Percentiles rank a stretch among this genome's conserved stretches.
These are phyloP conservation scores for Sebastes umbrosus DNA, from an alignment of 2,797 vertebrate genomes.

Conservation along the genomic window DNA sequence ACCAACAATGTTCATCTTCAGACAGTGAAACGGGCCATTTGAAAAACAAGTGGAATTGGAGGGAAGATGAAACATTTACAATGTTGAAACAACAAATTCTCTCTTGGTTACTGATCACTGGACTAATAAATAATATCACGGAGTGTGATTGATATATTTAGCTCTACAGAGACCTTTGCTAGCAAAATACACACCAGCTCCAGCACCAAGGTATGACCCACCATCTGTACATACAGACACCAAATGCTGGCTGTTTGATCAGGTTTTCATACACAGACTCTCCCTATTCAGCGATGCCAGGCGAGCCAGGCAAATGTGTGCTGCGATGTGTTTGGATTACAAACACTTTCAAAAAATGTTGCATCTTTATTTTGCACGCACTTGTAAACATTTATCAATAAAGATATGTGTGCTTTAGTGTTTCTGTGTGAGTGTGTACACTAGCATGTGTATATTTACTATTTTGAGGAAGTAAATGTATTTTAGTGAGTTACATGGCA, in stretches of 20 bases:
- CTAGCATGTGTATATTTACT: background rate
- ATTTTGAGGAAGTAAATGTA: background rate
- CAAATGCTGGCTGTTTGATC: background rate
- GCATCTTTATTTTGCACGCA: background rate
- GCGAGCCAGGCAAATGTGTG: background rate
- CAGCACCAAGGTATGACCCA: background rate
- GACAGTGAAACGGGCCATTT: constrained; percentile 8
- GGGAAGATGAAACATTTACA: constrained; percentile 31
- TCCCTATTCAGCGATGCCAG: background rate
- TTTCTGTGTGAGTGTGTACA: background rate
- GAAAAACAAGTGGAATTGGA: constrained; percentile 1
- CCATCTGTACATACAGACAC: constrained; percentile 3
- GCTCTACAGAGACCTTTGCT: background rate
- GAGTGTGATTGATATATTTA: constrained; percentile 3
- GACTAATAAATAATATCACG: background rate
- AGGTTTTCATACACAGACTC: background rate
- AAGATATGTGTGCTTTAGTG: background rate
- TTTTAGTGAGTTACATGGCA: background rate
- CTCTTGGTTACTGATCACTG: constrained; percentile 13
- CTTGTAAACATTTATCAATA: background rate
- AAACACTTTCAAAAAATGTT: background rate
- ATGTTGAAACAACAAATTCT: background rate
- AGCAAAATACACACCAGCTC: background rate
- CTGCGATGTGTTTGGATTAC: background rate
- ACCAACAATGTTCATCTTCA: constrained; percentile 28